phyloP scores from a whole-genome alignment of 64 coral and sea anemone genomes.

The Cladopsammia gracilis region DNA sequence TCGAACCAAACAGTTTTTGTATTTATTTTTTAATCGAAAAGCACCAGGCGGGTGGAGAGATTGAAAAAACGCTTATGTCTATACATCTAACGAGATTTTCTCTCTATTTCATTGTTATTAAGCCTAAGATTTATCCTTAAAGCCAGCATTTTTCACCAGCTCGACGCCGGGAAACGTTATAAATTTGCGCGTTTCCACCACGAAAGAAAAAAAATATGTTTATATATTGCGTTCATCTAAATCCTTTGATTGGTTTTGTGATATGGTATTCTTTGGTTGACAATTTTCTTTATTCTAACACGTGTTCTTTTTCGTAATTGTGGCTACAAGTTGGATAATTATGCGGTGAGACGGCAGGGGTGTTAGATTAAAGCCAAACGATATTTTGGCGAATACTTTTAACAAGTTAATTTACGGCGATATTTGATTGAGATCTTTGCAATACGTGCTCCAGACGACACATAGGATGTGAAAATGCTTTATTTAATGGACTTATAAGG shows the following conservation, averaged over 20 bases:
- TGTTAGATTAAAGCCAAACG: background rate
- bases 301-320: conserved; percentile 45
- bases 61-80: background rate
- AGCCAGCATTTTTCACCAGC: background rate
- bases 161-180: background rate
- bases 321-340: conserved; percentile 10
- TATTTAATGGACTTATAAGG: background rate
- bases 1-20: conserved; percentile 26
- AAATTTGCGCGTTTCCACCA: background rate
- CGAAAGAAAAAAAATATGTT: background rate
- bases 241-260: conserved; percentile 5
- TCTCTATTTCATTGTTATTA: too few relatives aligned
- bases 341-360: conserved; percentile 18
- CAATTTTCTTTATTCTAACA: conserved; percentile 46
- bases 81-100: background rate
- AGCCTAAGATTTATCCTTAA: background rate
- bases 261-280: conserved; percentile 11
- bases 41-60: background rate
- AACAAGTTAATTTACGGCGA: conserved; percentile 9
- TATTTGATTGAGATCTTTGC: background rate
- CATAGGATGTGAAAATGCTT: conserved; percentile 8
- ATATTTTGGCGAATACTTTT: conserved; percentile 1
- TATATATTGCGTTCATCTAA: background rate
- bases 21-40: background rate
- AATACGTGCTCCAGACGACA: background rate